Percentiles rank a stretch among this genome's conserved stretches.
Evolutionary conservation across 2,888 invertebrate genomes (phyloP).

Genomic region (Drosophila greeni): DNA sequence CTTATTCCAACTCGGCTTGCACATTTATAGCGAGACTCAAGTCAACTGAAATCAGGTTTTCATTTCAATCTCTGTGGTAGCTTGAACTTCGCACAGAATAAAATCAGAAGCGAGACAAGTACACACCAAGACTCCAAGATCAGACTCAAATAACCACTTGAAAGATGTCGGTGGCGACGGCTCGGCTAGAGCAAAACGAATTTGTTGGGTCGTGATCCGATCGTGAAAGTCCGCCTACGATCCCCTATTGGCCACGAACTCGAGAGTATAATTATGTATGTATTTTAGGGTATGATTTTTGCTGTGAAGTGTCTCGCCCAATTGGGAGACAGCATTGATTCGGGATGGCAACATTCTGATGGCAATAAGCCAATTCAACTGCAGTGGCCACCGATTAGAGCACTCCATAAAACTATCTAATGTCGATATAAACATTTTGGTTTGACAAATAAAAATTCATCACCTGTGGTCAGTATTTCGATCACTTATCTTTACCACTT

Average conservation of each 20-base stretch:
- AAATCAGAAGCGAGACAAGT: conserved; percentile 50
- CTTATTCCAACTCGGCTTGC: conserved; percentile 49
- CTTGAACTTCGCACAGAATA: conserved; percentile 13
- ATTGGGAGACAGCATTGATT: not conserved
- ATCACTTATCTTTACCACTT: conserved; percentile 12
- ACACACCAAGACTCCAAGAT: conserved; percentile 49
- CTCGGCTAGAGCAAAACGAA: conserved; percentile 6
- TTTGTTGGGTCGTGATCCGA: conserved; percentile 1
- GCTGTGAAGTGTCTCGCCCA: conserved; percentile 43
- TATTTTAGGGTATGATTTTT: conserved; percentile 60
- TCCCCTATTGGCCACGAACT: conserved; percentile 47
- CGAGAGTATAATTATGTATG: conserved; percentile 49
- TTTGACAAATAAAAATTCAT: not conserved
- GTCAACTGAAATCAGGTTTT: conserved; percentile 50
- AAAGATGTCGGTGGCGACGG: conserved; percentile 36
- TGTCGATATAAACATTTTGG: not conserved
- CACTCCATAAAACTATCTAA: not conserved
- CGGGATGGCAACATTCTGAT: not conserved
- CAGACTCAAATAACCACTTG: conserved; percentile 62
- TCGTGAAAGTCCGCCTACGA: conserved; percentile 53
- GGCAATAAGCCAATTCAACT: not conserved
- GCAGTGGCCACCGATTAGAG: not conserved
- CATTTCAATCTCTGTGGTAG: conserved; percentile 25
- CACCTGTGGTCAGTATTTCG: not conserved
- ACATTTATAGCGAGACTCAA: conserved; percentile 68